Percentiles rank a stretch among this genome's conserved stretches.
Evolutionary conservation across 2,888 invertebrate species (phyloP).

Genomic region (Marronus borbonicus): DNA sequence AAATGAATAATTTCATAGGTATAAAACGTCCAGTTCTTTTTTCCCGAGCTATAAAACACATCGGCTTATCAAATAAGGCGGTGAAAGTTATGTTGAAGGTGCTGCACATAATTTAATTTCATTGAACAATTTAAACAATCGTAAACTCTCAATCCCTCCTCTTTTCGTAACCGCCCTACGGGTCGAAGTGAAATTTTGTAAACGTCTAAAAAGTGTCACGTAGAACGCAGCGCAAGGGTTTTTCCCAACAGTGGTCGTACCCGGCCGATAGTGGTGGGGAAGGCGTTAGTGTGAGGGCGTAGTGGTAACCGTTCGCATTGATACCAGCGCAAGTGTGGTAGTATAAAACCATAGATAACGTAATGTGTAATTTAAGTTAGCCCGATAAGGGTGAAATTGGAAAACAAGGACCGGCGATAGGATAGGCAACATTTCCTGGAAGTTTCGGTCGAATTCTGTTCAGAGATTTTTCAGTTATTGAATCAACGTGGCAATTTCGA

Average conservation of each 20-base stretch:
- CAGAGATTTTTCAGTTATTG: not conserved
- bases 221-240: slow-evolving; percentile 11
- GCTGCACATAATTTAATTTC: slow-evolving; percentile 46
- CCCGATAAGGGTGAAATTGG: slow-evolving; percentile 21
- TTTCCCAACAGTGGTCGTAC: not conserved
- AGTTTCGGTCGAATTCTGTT: not conserved
- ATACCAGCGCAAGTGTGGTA: slow-evolving; percentile 19
- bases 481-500: too few relatives aligned
- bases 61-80: slow-evolving; percentile 43
- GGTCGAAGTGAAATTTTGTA: slow-evolving; percentile 38
- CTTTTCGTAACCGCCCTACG: not conserved
- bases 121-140: slow-evolving; percentile 46
- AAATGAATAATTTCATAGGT: slow-evolving; percentile 34
- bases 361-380: slow-evolving; percentile 29
- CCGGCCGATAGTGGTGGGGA: not conserved
- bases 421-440: not conserved
- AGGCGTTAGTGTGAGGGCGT: slow-evolving; percentile 16
- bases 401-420: slow-evolving; percentile 13
- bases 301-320: slow-evolving; percentile 17
- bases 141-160: slow-evolving; percentile 33
- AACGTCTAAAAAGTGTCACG: slow-evolving; percentile 42
- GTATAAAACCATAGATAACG: slow-evolving; percentile 20
- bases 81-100: slow-evolving; percentile 42
- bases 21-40: slow-evolving; percentile 32
- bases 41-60: slow-evolving; percentile 36